These are phyloP conservation scores for Himantopus leucocephalus DNA, from an alignment of 2,113 vertebrate genomes.

Conservation along the genomic window DNA sequence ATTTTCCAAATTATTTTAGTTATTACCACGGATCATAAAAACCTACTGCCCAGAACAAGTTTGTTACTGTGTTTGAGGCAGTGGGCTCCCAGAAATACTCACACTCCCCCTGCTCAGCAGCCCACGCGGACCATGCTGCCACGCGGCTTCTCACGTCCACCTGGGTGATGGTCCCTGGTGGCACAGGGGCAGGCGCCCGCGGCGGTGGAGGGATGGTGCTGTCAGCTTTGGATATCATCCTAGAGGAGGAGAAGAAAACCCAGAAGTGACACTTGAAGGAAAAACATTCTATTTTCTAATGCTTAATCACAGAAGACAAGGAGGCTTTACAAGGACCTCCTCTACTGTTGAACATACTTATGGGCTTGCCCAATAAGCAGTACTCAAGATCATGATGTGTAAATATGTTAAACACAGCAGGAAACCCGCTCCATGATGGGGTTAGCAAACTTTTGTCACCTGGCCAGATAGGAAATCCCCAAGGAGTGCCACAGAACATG, in stretches of 20 bases:
- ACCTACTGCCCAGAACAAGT: not conserved
- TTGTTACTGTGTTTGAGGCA: fast-evolving
- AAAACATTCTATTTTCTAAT: fast-evolving
- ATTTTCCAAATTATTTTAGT: not conserved
- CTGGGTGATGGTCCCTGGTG: constrained; percentile 79
- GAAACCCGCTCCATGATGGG: not conserved
- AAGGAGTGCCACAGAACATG: not conserved
- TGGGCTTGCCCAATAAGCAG: not conserved
- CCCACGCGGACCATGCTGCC: constrained; percentile 88
- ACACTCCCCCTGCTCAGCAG: constrained; percentile 87
- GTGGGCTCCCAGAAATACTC: constrained; percentile 53
- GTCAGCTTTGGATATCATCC: constrained; percentile 89
- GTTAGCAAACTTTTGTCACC: not conserved
- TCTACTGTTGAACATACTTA: fast-evolving
- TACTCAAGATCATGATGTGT: not conserved
- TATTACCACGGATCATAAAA: not conserved
- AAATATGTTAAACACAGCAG: not conserved
- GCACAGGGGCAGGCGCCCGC: constrained; percentile 82
- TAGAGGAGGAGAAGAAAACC: constrained; percentile 14
- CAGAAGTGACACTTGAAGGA: not conserved
- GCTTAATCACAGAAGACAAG: not conserved
- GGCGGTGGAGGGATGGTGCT: constrained; percentile 88
- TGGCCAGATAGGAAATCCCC: not conserved
- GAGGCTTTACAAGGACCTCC: not conserved
- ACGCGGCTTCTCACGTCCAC: constrained; percentile 85